phyloP scores from a whole-genome alignment of 1,140 invertebrate species.

The Pseudomyrmex pallidus region DNA sequence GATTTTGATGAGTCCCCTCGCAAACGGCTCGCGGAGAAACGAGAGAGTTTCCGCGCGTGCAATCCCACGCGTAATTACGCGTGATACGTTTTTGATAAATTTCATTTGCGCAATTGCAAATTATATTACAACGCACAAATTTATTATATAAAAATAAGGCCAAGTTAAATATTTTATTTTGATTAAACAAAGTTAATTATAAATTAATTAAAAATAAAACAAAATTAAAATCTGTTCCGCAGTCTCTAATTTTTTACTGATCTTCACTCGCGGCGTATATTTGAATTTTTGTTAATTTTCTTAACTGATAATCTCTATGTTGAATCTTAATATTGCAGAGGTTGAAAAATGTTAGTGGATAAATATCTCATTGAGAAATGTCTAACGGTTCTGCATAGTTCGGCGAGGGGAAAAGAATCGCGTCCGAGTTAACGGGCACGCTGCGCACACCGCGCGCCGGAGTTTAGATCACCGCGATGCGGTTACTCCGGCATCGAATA shows the following conservation, averaged over 20 bases:
- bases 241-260: background rate
- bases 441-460: background rate
- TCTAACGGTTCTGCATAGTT: slow-evolving; percentile 18
- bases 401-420: slow-evolving; percentile 15
- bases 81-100: background rate
- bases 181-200: too few species aligned
- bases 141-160: background rate
- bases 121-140: background rate
- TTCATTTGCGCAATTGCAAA: background rate
- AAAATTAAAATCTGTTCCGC: too few species aligned
- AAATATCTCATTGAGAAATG: background rate
- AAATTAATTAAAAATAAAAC: too few species aligned
- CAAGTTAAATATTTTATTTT: background rate
- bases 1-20: slow-evolving; percentile 41
- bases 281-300: background rate
- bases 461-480: slow-evolving; percentile 23
- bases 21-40: background rate
- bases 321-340: background rate
- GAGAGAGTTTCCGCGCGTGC: background rate
- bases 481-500: slow-evolving; percentile 63
- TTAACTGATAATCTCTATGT: background rate
- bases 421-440: slow-evolving; percentile 37
- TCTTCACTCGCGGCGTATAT: background rate
- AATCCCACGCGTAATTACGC: slow-evolving; percentile 5
- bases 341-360: background rate